Percentiles rank a stretch among this genome's conserved stretches.
phyloP scores from a whole-genome alignment of 2,113 vertebrate species.

The Vulpes vulpes region DNA sequence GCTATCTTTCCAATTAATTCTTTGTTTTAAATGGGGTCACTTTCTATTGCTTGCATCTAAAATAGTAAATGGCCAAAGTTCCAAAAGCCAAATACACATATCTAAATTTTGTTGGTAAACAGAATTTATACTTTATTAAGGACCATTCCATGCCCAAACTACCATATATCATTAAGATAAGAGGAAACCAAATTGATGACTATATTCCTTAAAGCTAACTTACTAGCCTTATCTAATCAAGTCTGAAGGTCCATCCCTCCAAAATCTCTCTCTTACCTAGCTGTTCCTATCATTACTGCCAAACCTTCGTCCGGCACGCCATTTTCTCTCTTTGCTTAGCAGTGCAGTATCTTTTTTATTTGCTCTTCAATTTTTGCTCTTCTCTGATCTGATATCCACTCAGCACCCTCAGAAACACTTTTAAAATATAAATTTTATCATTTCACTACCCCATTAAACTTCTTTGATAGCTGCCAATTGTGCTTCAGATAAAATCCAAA shows the following conservation, averaged over 20 bases:
- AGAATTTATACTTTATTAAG: not conserved
- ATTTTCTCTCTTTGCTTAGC: not conserved
- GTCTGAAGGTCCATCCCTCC: not conserved
- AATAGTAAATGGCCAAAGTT: slow-evolving; percentile 15
- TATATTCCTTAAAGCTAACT: not conserved
- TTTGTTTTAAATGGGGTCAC: not conserved
- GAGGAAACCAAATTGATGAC: not conserved
- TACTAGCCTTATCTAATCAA: not conserved
- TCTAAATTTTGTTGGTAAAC: not conserved
- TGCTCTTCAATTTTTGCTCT: not conserved
- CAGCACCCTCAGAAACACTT: not conserved
- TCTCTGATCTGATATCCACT: not conserved
- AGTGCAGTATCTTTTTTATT: not conserved
- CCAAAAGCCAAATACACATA: not conserved
- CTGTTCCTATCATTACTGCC: not conserved
- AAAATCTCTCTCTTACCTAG: not conserved
- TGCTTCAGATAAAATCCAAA: not conserved
- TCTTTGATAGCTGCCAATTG: not conserved
- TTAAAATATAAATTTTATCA: not conserved
- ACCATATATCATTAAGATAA: not conserved
- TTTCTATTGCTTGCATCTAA: not conserved
- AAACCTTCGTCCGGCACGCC: not conserved
- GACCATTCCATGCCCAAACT: not conserved
- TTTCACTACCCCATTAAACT: not conserved
- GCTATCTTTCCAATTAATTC: not conserved